Conservation (phyloP, 2,888 invertebrate species). For the Caenorhabditis sp. region DNA sequence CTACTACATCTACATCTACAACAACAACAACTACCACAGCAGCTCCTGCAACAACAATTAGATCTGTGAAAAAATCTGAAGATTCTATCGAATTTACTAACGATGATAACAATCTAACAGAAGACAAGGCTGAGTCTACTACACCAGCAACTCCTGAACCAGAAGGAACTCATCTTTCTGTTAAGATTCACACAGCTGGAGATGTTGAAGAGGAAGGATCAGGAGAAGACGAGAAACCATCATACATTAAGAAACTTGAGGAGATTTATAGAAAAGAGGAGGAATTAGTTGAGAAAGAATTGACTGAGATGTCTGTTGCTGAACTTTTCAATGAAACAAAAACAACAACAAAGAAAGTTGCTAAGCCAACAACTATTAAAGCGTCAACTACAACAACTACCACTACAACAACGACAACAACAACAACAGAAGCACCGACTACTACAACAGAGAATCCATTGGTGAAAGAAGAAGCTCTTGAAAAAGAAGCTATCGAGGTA, state of each 20-base stretch:
- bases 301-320: conserved; percentile 33
- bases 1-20: neutral
- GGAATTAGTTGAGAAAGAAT: conserved; percentile 30
- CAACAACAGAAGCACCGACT: conserved; percentile 28
- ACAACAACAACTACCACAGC: neutral
- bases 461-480: conserved; percentile 21
- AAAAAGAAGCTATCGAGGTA: conserved; percentile 33
- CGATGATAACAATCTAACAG: conserved; percentile 30
- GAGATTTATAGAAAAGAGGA: conserved; percentile 47
- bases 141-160: conserved; percentile 8
- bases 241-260: conserved; percentile 41
- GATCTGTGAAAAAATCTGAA: neutral
- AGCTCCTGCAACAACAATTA: neutral
- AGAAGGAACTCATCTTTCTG: conserved; percentile 25
- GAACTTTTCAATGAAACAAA: conserved; percentile 29
- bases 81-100: conserved; percentile 28
- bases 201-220: conserved; percentile 22
- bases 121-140: conserved; percentile 1
- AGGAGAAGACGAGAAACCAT: conserved; percentile 33
- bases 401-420: conserved; percentile 25
- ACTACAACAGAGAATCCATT: conserved; percentile 28
- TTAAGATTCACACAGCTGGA: conserved; percentile 32
- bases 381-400: conserved; percentile 16
- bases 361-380: conserved; percentile 4
- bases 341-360: neutral